Evolutionary conservation across 2,888 invertebrate species (phyloP), one percentile per base, ranked within the genome.

Genomic region (Drosophila flavopinicola): DNA sequence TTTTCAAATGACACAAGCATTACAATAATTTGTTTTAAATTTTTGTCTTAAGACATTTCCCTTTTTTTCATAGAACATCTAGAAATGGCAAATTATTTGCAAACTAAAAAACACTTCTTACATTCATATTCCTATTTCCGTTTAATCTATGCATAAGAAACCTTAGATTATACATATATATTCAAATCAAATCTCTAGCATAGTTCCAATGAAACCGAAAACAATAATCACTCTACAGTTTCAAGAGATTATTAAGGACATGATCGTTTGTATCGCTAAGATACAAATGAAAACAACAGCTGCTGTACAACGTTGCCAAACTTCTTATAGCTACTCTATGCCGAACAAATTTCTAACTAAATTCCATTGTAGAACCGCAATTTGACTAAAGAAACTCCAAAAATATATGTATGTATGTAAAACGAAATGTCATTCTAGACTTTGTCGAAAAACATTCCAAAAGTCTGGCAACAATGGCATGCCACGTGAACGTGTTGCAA

Each of bases 401-500:
- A 17, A 57, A 53, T 32, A 49, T 47, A 37, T 2, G 20, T 58
- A 63, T 48, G 27, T 10, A 59, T 27, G 41, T 42, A 73, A 80
- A 85, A 66, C 61, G 61, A 66, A 68, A 59, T 78, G 83, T 83
- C 80, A 82, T 85, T 37, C 52, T 30, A 25, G 15, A 45, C 6
- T 13, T 44, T 7, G 2, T 27, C 1, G 9, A 44, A n/a, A 57
- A 30, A 51, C n/a, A n/a, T 49, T 60, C 54, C 51, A 60, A 57
- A 63, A 65, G 53, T 69, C 64, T 49, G 63, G 60, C 63, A 72
- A 77, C 67, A 47, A 59, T 42, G 68, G 54, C 64, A 57, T 74
- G 70, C 58, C 48, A 66, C 48, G 45, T 53, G 67, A 61, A 82
- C 85, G 80, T 82, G 80, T 67, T 73, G 83, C 79, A 70, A 70